Conservation (phyloP, 2,888 invertebrate species). For the Hirtodrosophila alboralis region DNA sequence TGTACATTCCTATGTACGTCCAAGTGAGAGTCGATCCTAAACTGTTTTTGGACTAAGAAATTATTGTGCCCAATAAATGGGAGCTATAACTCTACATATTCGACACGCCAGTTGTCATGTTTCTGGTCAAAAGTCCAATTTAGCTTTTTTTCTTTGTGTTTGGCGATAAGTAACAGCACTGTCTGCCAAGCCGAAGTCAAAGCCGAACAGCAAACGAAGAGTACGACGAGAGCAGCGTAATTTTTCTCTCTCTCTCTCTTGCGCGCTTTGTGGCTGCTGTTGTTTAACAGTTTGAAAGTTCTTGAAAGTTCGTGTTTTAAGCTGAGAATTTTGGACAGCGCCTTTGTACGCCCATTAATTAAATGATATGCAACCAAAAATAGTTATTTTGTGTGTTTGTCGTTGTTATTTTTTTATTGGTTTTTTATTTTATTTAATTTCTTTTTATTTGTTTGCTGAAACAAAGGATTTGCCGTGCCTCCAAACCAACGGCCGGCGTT, state of each 20-base stretch:
- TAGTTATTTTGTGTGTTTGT: conserved; percentile 12
- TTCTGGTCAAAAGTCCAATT: too few relatives aligned
- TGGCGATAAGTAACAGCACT: too few relatives aligned
- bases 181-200: too few relatives aligned
- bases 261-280: conserved; percentile 8
- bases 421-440: background rate
- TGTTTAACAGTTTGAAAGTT: background rate
- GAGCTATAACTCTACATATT: too few relatives aligned
- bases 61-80: too few relatives aligned
- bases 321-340: conserved; percentile 3
- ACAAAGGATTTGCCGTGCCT: conserved; percentile 45
- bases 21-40: too few relatives aligned
- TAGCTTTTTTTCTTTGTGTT: too few relatives aligned
- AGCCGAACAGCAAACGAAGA: conserved; percentile 6
- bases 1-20: too few relatives aligned
- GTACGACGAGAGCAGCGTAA: conserved; percentile 8
- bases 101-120: too few relatives aligned
- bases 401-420: background rate
- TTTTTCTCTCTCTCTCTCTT: conserved; percentile 4
- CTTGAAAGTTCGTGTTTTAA: background rate
- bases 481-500: conserved; percentile 2
- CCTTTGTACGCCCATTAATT: conserved; percentile 16
- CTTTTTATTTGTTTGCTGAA: too few relatives aligned
- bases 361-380: conserved; percentile 27
- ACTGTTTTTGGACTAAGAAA: too few relatives aligned